Percentiles rank a stretch among this genome's conserved stretches.
phyloP scores from a whole-genome alignment of 2,797 vertebrate species.

The Ataeniobius toweri region DNA sequence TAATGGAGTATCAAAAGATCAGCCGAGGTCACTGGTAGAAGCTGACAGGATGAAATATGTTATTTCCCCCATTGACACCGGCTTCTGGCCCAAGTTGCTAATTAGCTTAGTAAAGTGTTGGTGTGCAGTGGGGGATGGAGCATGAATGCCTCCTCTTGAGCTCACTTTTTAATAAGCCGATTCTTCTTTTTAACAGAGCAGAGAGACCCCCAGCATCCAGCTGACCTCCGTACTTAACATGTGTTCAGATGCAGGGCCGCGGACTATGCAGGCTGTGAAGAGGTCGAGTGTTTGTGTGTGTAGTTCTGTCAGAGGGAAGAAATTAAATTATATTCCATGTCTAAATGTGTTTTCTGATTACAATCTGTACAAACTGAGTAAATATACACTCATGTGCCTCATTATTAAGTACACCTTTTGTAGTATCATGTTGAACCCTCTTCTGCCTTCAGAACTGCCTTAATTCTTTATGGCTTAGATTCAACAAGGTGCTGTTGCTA shows the following conservation, averaged over 20 bases:
- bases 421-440: neutral
- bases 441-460: neutral
- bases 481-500: neutral
- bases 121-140: constrained; percentile 61
- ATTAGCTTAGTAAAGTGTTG: constrained; percentile 75
- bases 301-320: constrained; percentile 14
- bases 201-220: constrained; percentile 64
- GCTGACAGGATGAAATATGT: constrained; percentile 74
- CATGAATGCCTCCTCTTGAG: constrained; percentile 62
- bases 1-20: constrained; percentile 50
- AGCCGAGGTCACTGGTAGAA: constrained; percentile 53
- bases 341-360: constrained; percentile 42
- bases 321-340: constrained; percentile 30
- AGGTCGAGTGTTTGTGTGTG: neutral
- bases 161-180: constrained; percentile 81
- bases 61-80: constrained; percentile 70
- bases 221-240: constrained; percentile 74
- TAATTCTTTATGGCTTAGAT: neutral
- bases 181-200: constrained; percentile 75
- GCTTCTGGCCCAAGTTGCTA: constrained; percentile 70
- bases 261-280: constrained; percentile 34
- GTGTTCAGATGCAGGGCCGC: constrained; percentile 63
- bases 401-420: neutral
- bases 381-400: neutral
- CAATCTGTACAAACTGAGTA: constrained; percentile 42